Base-by-base conservation (phyloP, 2,113 vertebrate species). In the Talpa occidentalis region DNA sequence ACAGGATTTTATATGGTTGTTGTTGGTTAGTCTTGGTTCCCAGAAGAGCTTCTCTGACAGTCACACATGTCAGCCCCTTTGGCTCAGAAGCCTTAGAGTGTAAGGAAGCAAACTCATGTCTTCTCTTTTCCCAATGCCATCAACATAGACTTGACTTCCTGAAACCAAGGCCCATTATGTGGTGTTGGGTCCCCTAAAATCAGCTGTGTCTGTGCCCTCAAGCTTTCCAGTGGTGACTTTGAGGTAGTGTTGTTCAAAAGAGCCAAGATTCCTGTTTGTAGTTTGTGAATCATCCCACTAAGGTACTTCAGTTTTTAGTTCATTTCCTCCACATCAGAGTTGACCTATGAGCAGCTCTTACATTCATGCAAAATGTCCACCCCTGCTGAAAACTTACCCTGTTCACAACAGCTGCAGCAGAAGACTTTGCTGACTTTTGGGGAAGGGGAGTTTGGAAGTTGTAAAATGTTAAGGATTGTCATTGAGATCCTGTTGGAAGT, bases 401-500 rank as follows among this genome's bases (percentile, higher is more conserved):
- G 30, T 74, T 78, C 14, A 69, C 26, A 77, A 56, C 62, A 84
- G 70, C 64, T 82, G 67, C 69, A 89, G 6, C 24, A 52, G 81
- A 28, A 35, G 42, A 59, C 62, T 37, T 66, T 62, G 40, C 35
- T 66, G 74, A 60, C 64, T 56, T 90, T 81, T 49, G 0, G 28
- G 72, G 54, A n/a, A 78, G 21, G 26, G n/a, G 40, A 76, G 32
- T 89, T 90, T 90, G 17, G n/a, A 80, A 92, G 54, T 35, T 80
- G 47, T 94, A 84, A 95, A 93, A 83, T 62, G 10, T 74, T 86
- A 40, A 22, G 60, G n/a, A 40, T 60, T 37, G 44, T 74, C 70
- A 78, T 15, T 32, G 30, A 67, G 28, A 28, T 37, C 56, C 74
- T 93, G 19, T 21, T 44, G n/a, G 47, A 91, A 94, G 72, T 77